These are phyloP conservation scores for Neotoma lepida DNA, from an alignment of 2,113 vertebrate species.

Conservation along the genomic window DNA sequence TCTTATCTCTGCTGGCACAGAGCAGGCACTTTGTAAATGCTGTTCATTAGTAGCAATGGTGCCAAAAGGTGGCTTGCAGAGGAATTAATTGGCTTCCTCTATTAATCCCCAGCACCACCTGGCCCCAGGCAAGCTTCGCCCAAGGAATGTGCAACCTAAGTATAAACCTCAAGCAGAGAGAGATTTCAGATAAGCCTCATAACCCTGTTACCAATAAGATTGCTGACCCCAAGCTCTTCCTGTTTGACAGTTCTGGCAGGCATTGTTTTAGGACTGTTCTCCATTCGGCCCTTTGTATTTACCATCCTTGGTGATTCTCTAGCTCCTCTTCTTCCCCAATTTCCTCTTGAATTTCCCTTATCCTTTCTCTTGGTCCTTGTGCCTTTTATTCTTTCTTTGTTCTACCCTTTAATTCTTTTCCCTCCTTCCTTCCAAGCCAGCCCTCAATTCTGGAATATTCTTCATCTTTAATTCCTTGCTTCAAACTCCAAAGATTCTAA, in stretches of 20 bases:
- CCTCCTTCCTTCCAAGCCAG: background rate
- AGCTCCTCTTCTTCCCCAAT: conserved; percentile 5
- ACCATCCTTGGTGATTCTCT: background rate
- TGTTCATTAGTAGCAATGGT: background rate
- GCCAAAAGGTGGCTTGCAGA: background rate
- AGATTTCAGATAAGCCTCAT: conserved; percentile 32
- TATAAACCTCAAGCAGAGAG: background rate
- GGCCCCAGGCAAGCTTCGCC: background rate
- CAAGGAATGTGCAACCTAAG: conserved; percentile 10
- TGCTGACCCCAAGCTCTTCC: background rate
- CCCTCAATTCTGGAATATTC: conserved; percentile 37
- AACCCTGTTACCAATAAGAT: background rate
- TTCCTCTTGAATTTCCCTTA: conserved; percentile 30
- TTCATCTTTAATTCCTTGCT: conserved; percentile 44
- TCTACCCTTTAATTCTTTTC: background rate
- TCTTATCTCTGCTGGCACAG: conserved; percentile 25
- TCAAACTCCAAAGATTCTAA: background rate
- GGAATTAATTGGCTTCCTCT: conserved; percentile 31
- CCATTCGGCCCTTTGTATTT: background rate
- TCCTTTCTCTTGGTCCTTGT: background rate
- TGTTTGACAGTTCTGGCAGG: background rate
- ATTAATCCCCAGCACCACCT: conserved; percentile 1
- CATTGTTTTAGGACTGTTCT: background rate
- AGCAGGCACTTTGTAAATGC: conserved; percentile 44
- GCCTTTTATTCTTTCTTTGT: conserved; percentile 26